Evolutionary conservation across 2,888 invertebrate genomes (phyloP).

Genomic region (Melanchra persicariae): DNA sequence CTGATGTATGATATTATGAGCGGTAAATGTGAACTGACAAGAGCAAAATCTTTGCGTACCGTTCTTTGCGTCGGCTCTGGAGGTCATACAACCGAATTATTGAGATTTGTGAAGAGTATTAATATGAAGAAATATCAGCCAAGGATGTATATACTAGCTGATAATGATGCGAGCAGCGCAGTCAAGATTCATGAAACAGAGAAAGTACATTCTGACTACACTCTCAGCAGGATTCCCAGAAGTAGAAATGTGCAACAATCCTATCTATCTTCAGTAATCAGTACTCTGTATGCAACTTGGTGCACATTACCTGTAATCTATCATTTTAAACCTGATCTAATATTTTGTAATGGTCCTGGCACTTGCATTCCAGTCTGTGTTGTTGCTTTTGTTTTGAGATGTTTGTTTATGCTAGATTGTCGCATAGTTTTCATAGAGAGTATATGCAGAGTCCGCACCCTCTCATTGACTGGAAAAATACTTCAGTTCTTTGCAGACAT

Average conservation of each 20-base stretch:
- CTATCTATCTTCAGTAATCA: slow-evolving; percentile 94
- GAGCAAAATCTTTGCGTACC: slow-evolving; percentile 81
- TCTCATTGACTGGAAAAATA: slow-evolving; percentile 97
- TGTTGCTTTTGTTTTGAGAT: slow-evolving; percentile 93
- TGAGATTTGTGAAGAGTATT: slow-evolving; percentile 93
- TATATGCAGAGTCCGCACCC: slow-evolving; percentile 96
- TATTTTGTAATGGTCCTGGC: slow-evolving; percentile 98
- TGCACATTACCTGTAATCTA: slow-evolving; percentile 93
- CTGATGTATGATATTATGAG: slow-evolving; percentile 74
- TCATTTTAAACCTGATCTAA: slow-evolving; percentile 94
- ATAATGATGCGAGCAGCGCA: slow-evolving; percentile 94
- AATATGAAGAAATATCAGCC: slow-evolving; percentile 93
- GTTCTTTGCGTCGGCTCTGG: slow-evolving; percentile 94
- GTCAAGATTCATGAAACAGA: slow-evolving; percentile 92
- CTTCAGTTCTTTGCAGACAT: slow-evolving; percentile 95
- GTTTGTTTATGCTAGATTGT: slow-evolving; percentile 92
- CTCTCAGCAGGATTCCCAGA: slow-evolving; percentile 93
- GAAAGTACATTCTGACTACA: slow-evolving; percentile 79
- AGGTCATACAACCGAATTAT: slow-evolving; percentile 98
- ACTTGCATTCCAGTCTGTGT: slow-evolving; percentile 98
- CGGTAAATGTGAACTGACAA: slow-evolving; percentile 71
- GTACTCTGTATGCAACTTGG: slow-evolving; percentile 94
- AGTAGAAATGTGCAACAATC: slow-evolving; percentile 97
- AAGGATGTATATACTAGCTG: slow-evolving; percentile 94
- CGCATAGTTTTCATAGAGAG: slow-evolving; percentile 98